Conservation (phyloP, 2,797 vertebrate genomes). For the Micrastur ruficollis region DNA sequence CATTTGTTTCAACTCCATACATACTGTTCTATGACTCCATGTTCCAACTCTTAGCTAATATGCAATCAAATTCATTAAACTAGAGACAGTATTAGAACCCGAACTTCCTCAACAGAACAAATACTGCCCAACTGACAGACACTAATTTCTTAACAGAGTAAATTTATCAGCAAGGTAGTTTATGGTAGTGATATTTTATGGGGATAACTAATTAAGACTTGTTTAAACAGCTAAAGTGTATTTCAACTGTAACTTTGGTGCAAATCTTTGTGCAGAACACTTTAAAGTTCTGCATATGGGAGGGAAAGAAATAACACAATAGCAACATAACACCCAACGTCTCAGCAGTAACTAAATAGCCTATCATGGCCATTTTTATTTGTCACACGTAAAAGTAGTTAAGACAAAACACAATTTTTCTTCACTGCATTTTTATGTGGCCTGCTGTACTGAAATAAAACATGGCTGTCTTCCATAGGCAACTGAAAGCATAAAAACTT, state of each 20-base stretch:
- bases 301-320: not conserved
- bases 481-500: not conserved
- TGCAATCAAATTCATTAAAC: not conserved
- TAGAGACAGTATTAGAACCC: not conserved
- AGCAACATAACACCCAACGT: not conserved
- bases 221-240: not conserved
- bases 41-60: not conserved
- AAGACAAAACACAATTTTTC: not conserved
- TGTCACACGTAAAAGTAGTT: not conserved
- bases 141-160: not conserved
- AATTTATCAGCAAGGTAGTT: not conserved
- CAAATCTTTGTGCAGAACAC: not conserved
- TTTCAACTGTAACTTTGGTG: not conserved
- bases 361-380: not conserved
- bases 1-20: not conserved
- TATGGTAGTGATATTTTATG: not conserved
- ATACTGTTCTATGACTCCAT: not conserved
- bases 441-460: constrained; percentile 19
- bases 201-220: not conserved
- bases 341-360: not conserved
- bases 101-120: not conserved
- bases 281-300: not conserved
- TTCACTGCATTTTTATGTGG: not conserved
- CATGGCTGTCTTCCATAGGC: not conserved
- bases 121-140: not conserved